A percentile compares a stretch with the other conserved stretches of the same genome.
Evolutionary conservation across 1,140 invertebrate genomes (phyloP).

Genomic region (Galendromus occidentalis): DNA sequence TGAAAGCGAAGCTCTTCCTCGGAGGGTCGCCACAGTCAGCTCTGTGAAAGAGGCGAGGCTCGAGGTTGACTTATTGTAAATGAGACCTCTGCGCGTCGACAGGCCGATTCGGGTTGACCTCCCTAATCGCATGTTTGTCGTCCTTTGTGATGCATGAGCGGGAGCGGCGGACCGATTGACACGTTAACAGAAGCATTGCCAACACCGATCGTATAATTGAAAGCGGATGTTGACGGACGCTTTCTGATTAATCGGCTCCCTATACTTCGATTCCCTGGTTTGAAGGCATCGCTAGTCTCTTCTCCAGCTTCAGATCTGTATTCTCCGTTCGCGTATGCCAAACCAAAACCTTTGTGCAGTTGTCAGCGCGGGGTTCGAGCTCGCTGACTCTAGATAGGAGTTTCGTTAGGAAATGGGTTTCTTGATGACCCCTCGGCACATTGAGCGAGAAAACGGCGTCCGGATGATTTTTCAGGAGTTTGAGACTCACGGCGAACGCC

Average conservation of each 20-base stretch:
- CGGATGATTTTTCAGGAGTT: conserved; percentile 49
- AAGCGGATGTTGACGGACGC: neutral
- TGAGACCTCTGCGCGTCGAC: too few relatives aligned
- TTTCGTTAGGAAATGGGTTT: conserved; percentile 66
- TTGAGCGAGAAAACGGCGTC: conserved; percentile 60
- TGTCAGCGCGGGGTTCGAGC: conserved; percentile 67
- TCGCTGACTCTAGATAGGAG: conserved; percentile 48
- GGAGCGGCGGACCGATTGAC: too few relatives aligned
- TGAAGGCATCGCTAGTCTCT: conserved; percentile 32
- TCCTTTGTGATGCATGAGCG: too few relatives aligned
- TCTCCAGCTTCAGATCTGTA: conserved; percentile 45
- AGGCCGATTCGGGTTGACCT: too few relatives aligned
- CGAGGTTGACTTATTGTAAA: too few relatives aligned
- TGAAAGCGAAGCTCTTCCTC: too few relatives aligned
- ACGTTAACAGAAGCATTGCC: neutral
- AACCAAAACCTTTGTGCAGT: conserved; percentile 74
- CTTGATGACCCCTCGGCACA: conserved; percentile 68
- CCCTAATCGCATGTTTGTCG: too few relatives aligned
- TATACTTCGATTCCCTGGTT: conserved; percentile 28
- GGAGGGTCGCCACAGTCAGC: too few relatives aligned
- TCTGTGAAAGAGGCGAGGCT: too few relatives aligned
- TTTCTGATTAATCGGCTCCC: conserved; percentile 9
- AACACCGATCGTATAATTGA: neutral
- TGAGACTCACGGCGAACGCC: conserved; percentile 79
- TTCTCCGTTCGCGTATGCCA: conserved; percentile 91